These are phyloP conservation scores for Hemiprocne comata DNA, from an alignment of 2,113 vertebrate species.

Conservation along the genomic window DNA sequence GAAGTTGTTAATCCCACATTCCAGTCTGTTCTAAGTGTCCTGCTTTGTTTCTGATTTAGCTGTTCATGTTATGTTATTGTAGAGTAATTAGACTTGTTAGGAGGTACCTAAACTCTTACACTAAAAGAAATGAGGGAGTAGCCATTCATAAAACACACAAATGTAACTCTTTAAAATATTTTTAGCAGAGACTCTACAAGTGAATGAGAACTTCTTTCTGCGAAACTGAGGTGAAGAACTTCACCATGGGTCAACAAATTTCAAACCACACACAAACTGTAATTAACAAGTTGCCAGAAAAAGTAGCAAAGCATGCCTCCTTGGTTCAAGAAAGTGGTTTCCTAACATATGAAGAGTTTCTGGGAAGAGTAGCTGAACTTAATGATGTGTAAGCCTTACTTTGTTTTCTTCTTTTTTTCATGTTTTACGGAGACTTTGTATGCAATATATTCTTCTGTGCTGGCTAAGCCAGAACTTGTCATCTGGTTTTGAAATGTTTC, in stretches of 20 bases:
- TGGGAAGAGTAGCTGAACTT: conserved; percentile 94
- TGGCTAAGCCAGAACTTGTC: neutral
- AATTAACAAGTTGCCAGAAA: conserved; percentile 93
- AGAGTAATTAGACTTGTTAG: neutral
- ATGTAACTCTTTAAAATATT: conserved; percentile 53
- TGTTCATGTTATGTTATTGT: neutral
- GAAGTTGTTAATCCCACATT: neutral
- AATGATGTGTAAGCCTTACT: conserved; percentile 91
- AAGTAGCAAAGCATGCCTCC: conserved; percentile 88
- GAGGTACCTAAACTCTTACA: neutral
- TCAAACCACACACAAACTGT: conserved; percentile 88
- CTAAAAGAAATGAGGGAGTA: neutral
- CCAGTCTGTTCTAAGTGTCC: neutral
- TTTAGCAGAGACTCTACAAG: conserved; percentile 72
- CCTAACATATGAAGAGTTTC: conserved; percentile 96
- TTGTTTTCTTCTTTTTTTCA: neutral
- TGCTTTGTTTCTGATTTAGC: neutral
- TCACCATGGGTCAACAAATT: conserved; percentile 94
- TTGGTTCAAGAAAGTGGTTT: conserved; percentile 92
- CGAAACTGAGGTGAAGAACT: conserved; percentile 59
- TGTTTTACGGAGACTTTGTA: neutral
- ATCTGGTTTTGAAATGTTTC: neutral
- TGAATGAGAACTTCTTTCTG: conserved; percentile 76
- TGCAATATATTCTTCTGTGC: neutral
- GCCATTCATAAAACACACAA: neutral